Evolutionary conservation across 2,888 invertebrate species (phyloP).

Genomic region (Drosophila prostipennis): DNA sequence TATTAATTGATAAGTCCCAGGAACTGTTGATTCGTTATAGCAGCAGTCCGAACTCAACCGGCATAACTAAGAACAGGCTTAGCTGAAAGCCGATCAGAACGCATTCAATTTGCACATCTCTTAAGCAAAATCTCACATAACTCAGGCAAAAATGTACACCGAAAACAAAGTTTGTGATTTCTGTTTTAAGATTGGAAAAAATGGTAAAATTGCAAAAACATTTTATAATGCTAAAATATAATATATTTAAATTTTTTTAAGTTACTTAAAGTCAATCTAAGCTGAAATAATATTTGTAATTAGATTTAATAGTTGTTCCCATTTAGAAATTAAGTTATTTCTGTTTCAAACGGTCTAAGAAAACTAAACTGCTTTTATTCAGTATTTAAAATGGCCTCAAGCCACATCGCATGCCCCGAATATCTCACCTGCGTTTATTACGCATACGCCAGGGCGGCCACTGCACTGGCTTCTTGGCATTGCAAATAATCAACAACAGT

Average conservation of each 20-base stretch:
- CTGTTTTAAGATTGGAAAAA: no score
- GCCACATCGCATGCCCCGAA: neutral
- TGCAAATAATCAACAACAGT: neutral
- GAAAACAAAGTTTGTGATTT: neutral
- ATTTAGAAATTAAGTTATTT: no score
- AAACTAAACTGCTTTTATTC: neutral
- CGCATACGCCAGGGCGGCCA: conserved; percentile 12
- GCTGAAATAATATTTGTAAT: no score
- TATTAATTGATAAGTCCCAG: conserved; percentile 18
- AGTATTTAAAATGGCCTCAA: neutral
- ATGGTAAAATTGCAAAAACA: no score
- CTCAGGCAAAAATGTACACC: neutral
- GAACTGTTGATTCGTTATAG: neutral
- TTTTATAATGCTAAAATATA: no score
- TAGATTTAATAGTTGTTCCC: no score
- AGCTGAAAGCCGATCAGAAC: neutral
- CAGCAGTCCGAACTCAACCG: neutral
- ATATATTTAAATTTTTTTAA: no score
- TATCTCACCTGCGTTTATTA: neutral
- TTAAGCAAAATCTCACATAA: neutral
- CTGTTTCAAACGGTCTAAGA: neutral
- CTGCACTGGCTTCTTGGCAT: neutral
- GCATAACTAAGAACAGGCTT: conserved; percentile 1
- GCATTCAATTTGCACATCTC: neutral
- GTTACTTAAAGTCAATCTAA: no score